Conservation (phyloP, 2,797 vertebrate genomes). For the Synanceia verrucosa region DNA sequence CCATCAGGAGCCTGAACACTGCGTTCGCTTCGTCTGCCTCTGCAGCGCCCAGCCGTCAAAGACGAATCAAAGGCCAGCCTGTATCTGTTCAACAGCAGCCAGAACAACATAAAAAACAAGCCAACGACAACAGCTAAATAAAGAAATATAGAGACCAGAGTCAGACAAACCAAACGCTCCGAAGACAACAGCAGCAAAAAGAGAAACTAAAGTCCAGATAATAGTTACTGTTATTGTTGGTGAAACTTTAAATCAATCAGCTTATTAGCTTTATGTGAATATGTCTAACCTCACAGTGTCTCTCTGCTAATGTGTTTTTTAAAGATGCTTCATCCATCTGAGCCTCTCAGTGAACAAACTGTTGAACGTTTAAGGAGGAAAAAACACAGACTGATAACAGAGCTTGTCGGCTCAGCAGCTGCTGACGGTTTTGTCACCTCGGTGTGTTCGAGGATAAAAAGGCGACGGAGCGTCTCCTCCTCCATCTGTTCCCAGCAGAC, state of each 20-base stretch:
- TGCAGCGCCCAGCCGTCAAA: slow-evolving; percentile 6
- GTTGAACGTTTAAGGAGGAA: too few species aligned
- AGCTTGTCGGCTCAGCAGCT: too few species aligned
- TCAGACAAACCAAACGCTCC: slow-evolving; percentile 19
- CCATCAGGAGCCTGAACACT: background rate
- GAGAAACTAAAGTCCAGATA: background rate
- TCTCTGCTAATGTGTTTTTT: too few species aligned
- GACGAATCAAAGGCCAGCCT: slow-evolving; percentile 35
- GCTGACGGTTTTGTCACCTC: background rate
- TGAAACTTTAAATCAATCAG: background rate
- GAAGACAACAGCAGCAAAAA: background rate
- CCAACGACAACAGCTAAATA: background rate
- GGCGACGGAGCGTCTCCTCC: background rate
- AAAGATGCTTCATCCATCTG: too few species aligned
- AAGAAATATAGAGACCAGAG: background rate
- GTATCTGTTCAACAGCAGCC: slow-evolving; percentile 6
- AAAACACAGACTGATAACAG: too few species aligned
- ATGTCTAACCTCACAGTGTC: too few species aligned
- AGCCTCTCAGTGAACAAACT: too few species aligned
- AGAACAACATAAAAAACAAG: background rate
- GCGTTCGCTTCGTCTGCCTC: background rate
- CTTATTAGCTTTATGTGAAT: too few species aligned
- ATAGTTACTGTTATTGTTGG: background rate
- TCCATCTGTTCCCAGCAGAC: slow-evolving; percentile 16
- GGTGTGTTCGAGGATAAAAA: background rate